Evolutionary conservation across 2,113 vertebrate species (phyloP).

Genomic region (Gymnogyps californianus): DNA sequence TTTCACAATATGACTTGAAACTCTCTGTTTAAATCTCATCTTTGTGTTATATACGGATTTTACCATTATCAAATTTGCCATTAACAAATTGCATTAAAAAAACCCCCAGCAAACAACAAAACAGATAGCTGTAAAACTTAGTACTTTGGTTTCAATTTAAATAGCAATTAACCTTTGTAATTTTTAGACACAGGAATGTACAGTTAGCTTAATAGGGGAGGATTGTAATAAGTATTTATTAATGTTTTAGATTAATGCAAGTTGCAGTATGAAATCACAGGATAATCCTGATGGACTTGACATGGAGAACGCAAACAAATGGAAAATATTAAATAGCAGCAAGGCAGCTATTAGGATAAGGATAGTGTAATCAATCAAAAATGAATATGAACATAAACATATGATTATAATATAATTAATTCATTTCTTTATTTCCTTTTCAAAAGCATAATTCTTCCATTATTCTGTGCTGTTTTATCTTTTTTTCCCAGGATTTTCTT

Average conservation of each 20-base stretch:
- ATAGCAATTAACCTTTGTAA: neutral
- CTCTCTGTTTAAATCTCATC: neutral
- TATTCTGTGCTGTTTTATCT: neutral
- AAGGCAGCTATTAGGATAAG: neutral
- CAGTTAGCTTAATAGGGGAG: neutral
- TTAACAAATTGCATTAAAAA: neutral
- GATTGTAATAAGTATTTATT: neutral
- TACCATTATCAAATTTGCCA: neutral
- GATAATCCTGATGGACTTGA: neutral
- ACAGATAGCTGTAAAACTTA: neutral
- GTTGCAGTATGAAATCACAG: neutral
- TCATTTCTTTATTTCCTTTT: neutral
- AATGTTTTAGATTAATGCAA: neutral
- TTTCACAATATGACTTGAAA: neutral
- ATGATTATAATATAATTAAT: neutral
- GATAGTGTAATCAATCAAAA: neutral
- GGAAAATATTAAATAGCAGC: neutral
- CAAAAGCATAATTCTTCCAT: neutral
- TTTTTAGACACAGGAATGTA: neutral
- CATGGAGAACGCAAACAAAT: neutral
- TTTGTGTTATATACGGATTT: neutral
- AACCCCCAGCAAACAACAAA: neutral
- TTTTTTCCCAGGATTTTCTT: neutral
- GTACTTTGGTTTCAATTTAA: neutral
- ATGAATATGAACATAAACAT: neutral